Conservation (phyloP, 1,140 invertebrate genomes). For the Himalopsyche phryganea region DNA sequence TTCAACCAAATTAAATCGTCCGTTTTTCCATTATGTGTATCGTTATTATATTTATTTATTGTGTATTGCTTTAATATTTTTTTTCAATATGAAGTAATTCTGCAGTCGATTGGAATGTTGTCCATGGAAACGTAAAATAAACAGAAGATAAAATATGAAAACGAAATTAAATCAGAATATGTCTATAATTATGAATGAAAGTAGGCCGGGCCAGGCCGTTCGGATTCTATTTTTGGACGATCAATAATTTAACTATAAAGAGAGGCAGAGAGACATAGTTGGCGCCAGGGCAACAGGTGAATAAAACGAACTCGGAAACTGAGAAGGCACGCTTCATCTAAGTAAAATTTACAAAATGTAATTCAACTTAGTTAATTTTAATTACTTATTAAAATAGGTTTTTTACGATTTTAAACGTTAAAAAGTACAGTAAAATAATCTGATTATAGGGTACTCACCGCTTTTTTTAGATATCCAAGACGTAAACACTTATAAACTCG, state of each 20-base stretch:
- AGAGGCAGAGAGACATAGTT: conserved; percentile 23
- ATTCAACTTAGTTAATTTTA: conserved; percentile 3
- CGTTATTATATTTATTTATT: too few species aligned
- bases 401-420: not conserved
- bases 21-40: too few species aligned
- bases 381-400: not conserved
- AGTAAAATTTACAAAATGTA: not conserved
- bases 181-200: conserved; percentile 16
- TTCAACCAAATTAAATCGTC: too few species aligned
- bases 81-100: too few species aligned
- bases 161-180: conserved; percentile 9
- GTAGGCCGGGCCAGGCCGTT: conserved; percentile 22
- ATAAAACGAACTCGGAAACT: conserved; percentile 1
- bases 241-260: conserved; percentile 32
- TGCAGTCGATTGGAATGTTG: too few species aligned
- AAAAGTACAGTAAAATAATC: not conserved
- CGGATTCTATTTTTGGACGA: conserved; percentile 33
- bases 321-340: not conserved
- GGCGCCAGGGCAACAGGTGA: conserved; percentile 34
- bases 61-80: too few species aligned
- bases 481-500: conserved; percentile 17
- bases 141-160: too few species aligned
- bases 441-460: too few species aligned
- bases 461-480: conserved; percentile 1
- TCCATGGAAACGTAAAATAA: too few species aligned